These are phyloP conservation scores for Luidia sarsii DNA, from an alignment of 53 echinoderm and acorn worm species.

Conservation along the genomic window DNA sequence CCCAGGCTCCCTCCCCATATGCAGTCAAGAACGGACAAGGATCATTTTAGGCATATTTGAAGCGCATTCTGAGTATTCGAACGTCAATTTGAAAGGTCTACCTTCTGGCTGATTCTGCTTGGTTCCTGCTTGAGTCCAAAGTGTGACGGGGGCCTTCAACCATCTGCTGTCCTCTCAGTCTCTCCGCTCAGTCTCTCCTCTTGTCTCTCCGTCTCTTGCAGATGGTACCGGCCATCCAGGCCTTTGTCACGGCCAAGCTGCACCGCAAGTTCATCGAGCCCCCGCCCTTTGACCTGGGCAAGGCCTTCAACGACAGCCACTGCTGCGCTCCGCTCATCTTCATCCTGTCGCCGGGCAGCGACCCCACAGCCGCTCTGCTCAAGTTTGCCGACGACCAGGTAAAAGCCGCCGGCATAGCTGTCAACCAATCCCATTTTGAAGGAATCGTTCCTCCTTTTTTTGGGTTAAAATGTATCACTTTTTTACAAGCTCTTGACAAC, in stretches of 20 bases:
- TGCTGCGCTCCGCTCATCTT: constrained; percentile 98
- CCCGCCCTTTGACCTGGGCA: constrained; percentile 96
- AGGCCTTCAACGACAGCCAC: constrained; percentile 97
- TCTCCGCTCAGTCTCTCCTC: neutral
- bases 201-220: too few species aligned
- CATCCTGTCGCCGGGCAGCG: constrained; percentile 95
- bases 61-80: too few species aligned
- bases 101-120: too few species aligned
- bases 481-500: too few species aligned
- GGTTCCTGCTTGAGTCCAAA: too few species aligned
- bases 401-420: too few species aligned
- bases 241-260: constrained; percentile 96
- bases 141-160: too few species aligned
- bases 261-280: constrained; percentile 97
- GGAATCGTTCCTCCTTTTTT: too few species aligned
- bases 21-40: neutral
- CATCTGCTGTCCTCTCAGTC: neutral
- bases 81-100: too few species aligned
- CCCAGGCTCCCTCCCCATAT: too few species aligned
- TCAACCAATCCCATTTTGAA: too few species aligned
- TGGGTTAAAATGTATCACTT: too few species aligned
- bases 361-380: constrained; percentile 95
- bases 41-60: neutral
- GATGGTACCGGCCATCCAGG: constrained; percentile 92
- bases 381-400: constrained; percentile 99